Conservation (phyloP, 2,113 vertebrate species). For the Apus apus region DNA sequence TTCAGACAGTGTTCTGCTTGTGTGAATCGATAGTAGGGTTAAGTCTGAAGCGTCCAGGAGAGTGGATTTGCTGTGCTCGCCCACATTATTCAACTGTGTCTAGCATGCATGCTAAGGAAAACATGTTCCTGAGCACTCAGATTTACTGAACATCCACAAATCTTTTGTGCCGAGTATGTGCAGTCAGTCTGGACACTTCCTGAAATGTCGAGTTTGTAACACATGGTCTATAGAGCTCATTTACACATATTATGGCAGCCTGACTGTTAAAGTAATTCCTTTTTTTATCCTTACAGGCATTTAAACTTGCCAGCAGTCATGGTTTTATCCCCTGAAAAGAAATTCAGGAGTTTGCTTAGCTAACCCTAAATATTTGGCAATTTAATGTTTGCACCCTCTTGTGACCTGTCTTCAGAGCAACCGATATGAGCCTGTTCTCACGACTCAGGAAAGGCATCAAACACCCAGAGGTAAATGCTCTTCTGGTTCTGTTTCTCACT, state of each 20-base stretch:
- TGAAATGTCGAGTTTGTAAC: not conserved
- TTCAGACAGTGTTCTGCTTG: not conserved
- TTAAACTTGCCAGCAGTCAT: not conserved
- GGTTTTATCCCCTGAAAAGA: not conserved
- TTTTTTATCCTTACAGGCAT: slow-evolving; percentile 1
- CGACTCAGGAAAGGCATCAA: not conserved
- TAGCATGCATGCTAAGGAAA: not conserved
- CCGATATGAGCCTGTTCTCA: not conserved
- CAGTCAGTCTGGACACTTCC: not conserved
- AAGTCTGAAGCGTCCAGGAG: not conserved
- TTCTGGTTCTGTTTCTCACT: not conserved
- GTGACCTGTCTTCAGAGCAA: not conserved
- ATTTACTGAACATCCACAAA: not conserved
- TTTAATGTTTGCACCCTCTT: not conserved
- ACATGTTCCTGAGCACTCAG: not conserved
- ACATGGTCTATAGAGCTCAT: not conserved
- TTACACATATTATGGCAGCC: not conserved
- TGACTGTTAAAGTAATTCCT: not conserved
- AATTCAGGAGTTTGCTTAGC: not conserved
- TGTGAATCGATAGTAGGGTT: not conserved
- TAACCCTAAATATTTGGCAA: not conserved
- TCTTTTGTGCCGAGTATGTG: not conserved
- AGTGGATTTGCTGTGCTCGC: not conserved
- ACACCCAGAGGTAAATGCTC: not conserved
- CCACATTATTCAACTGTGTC: not conserved